A percentile compares a stretch with the other conserved stretches of the same genome.
Evolutionary conservation across 2,888 invertebrate genomes (phyloP).

Genomic region (Galeruca laticollis): DNA sequence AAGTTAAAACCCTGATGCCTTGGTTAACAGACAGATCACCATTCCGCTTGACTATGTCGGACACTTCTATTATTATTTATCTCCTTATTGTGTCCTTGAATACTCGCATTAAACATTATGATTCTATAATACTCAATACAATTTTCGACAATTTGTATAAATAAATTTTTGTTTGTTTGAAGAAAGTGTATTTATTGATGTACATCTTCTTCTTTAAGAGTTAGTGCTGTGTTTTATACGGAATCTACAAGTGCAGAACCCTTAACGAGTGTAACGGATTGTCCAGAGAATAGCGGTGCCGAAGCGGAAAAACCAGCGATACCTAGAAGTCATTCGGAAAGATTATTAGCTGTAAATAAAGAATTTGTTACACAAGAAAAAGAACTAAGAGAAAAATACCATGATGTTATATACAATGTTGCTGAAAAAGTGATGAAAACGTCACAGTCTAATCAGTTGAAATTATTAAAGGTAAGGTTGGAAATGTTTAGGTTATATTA

Average conservation of each 20-base stretch:
- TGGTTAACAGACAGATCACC: too few species aligned
- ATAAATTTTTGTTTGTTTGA: conserved; percentile 16
- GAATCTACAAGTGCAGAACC: conserved; percentile 66
- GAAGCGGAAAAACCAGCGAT: conserved; percentile 69
- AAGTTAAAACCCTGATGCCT: too few species aligned
- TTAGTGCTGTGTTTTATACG: conserved; percentile 64
- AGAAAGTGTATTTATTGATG: background rate
- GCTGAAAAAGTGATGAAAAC: conserved; percentile 84
- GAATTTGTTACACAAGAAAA: conserved; percentile 80
- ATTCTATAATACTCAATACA: too few species aligned
- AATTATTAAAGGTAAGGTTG: conserved; percentile 73
- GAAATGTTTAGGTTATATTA: background rate
- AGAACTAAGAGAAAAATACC: conserved; percentile 86
- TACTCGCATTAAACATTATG: too few species aligned
- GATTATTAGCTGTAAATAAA: conserved; percentile 73
- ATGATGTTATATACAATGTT: conserved; percentile 80
- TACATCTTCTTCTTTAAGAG: conserved; percentile 55
- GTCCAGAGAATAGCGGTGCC: conserved; percentile 65
- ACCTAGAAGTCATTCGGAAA: conserved; percentile 75
- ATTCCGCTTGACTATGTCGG: too few species aligned
- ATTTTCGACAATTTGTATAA: background rate
- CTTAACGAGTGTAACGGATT: conserved; percentile 62
- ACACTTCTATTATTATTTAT: too few species aligned
- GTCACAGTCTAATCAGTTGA: conserved; percentile 85
- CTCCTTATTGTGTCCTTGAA: too few species aligned